Percentiles rank a stretch among this genome's conserved stretches.
Evolutionary conservation across 37 sponge, comb jelly and placozoan species (phyloP).

Genomic region (Beroe forskalii): DNA sequence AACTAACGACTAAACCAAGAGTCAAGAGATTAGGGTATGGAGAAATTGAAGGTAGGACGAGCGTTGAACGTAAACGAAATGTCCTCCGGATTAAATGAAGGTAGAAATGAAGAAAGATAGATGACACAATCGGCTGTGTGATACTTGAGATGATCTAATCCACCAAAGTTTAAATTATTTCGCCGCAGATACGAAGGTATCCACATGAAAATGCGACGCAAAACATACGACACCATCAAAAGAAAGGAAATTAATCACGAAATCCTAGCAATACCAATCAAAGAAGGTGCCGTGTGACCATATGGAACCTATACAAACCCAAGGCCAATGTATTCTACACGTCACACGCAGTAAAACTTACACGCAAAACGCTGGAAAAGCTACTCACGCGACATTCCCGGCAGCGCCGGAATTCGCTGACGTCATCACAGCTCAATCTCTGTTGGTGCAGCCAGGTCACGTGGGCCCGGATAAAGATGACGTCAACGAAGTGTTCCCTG

Average conservation of each 20-base stretch:
- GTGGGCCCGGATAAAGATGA: conserved; percentile 28
- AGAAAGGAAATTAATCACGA: no score
- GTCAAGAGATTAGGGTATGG: no score
- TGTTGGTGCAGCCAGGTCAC: neutral
- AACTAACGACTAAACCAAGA: no score
- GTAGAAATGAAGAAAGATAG: no score
- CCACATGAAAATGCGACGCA: no score
- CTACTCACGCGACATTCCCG: neutral
- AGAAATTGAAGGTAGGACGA: no score
- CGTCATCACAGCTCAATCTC: neutral
- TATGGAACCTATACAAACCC: neutral
- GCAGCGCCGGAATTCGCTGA: neutral
- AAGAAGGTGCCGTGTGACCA: neutral
- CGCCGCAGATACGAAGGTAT: no score
- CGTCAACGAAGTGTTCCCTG: neutral
- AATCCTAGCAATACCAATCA: neutral
- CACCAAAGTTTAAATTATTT: neutral
- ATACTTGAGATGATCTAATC: neutral
- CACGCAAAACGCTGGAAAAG: neutral
- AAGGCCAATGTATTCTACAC: neutral
- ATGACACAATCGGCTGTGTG: no score
- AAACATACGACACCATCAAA: no score
- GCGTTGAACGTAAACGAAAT: no score
- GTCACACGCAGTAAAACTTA: neutral
- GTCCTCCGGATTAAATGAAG: no score